Conservation (phyloP, 2,113 vertebrate species). For the Indri indri region DNA sequence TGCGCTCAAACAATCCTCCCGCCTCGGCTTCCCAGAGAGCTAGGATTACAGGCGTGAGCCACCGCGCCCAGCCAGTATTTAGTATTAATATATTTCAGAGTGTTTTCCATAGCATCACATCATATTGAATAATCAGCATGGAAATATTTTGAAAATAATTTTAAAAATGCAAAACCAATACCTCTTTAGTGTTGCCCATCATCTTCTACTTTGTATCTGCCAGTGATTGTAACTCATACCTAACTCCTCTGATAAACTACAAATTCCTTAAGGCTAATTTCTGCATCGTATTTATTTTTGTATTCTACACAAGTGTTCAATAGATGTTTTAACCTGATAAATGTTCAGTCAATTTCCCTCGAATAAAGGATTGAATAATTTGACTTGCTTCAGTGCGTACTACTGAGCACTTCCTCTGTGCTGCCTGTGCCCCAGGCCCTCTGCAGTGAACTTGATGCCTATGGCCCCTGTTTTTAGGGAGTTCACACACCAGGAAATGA, state of each 20-base stretch:
- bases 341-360: background rate
- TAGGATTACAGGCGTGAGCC: no score
- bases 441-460: background rate
- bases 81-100: background rate
- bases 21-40: no score
- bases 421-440: rapidly evolving
- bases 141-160: slow-evolving; percentile 8
- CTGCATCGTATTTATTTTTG: background rate
- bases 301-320: background rate
- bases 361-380: background rate
- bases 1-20: no score
- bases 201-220: background rate
- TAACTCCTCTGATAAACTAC: background rate
- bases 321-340: background rate
- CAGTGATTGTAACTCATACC: background rate
- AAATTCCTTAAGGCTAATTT: background rate
- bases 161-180: background rate
- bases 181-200: background rate
- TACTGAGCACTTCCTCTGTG: background rate
- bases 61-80: no score
- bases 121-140: background rate
- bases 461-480: background rate
- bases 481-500: background rate
- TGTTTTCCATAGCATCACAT: background rate
- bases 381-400: background rate